Evolutionary conservation across 2,797 vertebrate genomes (phyloP).

Genomic region (Podargus strigoides): DNA sequence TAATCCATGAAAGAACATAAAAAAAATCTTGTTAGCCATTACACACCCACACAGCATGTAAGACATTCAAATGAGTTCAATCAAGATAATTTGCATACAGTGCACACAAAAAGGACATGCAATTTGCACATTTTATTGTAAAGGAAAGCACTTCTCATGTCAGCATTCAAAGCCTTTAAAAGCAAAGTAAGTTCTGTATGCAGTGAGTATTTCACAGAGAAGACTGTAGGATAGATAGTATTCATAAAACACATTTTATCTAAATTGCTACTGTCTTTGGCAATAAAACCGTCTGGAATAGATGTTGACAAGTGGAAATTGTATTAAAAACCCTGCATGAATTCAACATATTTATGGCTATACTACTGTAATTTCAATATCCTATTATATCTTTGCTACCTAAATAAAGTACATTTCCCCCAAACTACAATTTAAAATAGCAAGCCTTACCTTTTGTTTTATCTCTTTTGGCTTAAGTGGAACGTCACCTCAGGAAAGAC

Average conservation of each 20-base stretch:
- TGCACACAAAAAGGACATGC: neutral
- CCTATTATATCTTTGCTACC: neutral
- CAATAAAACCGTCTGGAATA: slow-evolving; percentile 27
- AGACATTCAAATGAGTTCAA: neutral
- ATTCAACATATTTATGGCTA: slow-evolving; percentile 4
- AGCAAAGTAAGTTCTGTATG: slow-evolving; percentile 22
- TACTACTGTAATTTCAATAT: slow-evolving; percentile 27
- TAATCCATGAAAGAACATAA: neutral
- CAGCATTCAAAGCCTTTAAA: slow-evolving; percentile 30
- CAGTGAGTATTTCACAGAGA: neutral
- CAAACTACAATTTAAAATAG: neutral
- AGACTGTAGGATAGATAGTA: slow-evolving; percentile 17
- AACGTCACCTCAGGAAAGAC: neutral
- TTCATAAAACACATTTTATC: slow-evolving; percentile 61
- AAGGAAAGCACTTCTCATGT: slow-evolving; percentile 32
- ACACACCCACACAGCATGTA: neutral
- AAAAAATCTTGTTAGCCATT: neutral
- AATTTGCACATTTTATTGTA: slow-evolving; percentile 27
- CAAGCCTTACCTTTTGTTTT: neutral
- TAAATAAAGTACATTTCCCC: neutral
- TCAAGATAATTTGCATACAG: neutral
- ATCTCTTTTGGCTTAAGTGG: neutral
- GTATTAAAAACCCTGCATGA: slow-evolving; percentile 37
- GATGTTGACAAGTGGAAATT: slow-evolving; percentile 44
- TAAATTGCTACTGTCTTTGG: slow-evolving; percentile 46